Conservation (phyloP, 2,888 invertebrate genomes). For the Hypomecis punctinalis region DNA sequence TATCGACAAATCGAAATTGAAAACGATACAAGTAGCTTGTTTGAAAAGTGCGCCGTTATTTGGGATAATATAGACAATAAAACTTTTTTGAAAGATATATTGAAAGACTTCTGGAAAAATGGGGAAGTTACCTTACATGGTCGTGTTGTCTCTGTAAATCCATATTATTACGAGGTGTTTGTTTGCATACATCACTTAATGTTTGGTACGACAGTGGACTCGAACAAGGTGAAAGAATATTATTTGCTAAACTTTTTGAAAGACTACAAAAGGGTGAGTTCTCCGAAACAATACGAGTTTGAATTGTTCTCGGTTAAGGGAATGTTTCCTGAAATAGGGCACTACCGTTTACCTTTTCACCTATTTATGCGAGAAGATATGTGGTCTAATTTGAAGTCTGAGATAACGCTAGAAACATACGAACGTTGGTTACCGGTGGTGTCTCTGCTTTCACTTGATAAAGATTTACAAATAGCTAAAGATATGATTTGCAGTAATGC, state of each 20-base stretch:
- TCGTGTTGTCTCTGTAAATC: conserved; percentile 73
- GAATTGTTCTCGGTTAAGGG: conserved; percentile 81
- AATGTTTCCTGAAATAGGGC: conserved; percentile 80
- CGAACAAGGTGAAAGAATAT: conserved; percentile 70
- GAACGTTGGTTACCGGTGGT: conserved; percentile 78
- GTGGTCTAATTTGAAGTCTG: conserved; percentile 81
- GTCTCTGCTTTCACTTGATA: conserved; percentile 70
- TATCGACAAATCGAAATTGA: conserved; percentile 62
- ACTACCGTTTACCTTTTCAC: conserved; percentile 79
- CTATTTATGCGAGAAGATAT: conserved; percentile 79
- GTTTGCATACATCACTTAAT: conserved; percentile 74
- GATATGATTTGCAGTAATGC: conserved; percentile 84
- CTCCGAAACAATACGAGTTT: conserved; percentile 79
- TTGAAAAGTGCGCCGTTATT: conserved; percentile 66
- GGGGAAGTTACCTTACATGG: conserved; percentile 79
- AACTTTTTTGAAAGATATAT: conserved; percentile 70
- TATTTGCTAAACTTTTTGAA: conserved; percentile 75
- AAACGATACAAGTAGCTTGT: conserved; percentile 57
- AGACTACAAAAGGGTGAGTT: conserved; percentile 72
- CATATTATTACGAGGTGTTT: conserved; percentile 80
- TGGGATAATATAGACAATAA: conserved; percentile 76
- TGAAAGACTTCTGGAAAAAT: conserved; percentile 79
- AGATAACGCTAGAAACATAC: conserved; percentile 80
- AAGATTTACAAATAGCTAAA: conserved; percentile 75
- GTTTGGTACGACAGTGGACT: conserved; percentile 60